Base-by-base conservation (phyloP, 2,888 invertebrate genomes). In the Tanypteryx hageni region DNA sequence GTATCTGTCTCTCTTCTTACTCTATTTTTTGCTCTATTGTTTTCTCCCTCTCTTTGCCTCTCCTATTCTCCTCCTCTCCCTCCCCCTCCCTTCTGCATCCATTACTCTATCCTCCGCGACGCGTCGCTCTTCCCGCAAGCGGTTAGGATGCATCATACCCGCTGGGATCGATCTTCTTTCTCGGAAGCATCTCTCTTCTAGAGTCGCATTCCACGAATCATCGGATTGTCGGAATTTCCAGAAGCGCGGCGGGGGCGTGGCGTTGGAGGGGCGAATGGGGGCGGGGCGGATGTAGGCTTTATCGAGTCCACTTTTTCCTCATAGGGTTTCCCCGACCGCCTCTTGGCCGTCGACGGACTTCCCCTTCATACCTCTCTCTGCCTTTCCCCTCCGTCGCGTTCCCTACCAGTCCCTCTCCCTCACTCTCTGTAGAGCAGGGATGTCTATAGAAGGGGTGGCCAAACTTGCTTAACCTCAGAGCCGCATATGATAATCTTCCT, bases 151-250 rank as follows among this genome's bases (percentile, higher is more conserved):
- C 83, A 44, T 64, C 64, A 44, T 64, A 44, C 14, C 18, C 10
- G 18, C 85, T 18, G 86, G 89, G 64, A 89, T 89, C 89, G 89
- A 89, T 89, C 89, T 89, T n/a, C 31, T 64, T 89, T 89, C 89
- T 44, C 89, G 64, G 89, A 89, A 89, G 64, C 61, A 31, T 44
- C 64, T 27, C n/a, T 16, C 11, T 13, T 56, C 56, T 56, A 27
- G 86, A 31, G 8, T 61, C 27, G 16, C 18, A 58, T 89, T 89
- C 89, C 44, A 61, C 89, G 89, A 89, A 89, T 89, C 89, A 83
- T 83, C 83, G 57, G 83, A 18, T 16, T n/a, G 11, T 22, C 64
- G 89, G 89, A 89, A 89, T 89, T 89, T 89, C 89, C 89, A 61
- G 89, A 89, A 89, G 86, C 31, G 27, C 9, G 27, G 58, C 22